Percentiles rank a stretch among this genome's conserved stretches.
phyloP scores from a whole-genome alignment of 2,888 invertebrate genomes.

The Hirtodrosophila cameraria region DNA sequence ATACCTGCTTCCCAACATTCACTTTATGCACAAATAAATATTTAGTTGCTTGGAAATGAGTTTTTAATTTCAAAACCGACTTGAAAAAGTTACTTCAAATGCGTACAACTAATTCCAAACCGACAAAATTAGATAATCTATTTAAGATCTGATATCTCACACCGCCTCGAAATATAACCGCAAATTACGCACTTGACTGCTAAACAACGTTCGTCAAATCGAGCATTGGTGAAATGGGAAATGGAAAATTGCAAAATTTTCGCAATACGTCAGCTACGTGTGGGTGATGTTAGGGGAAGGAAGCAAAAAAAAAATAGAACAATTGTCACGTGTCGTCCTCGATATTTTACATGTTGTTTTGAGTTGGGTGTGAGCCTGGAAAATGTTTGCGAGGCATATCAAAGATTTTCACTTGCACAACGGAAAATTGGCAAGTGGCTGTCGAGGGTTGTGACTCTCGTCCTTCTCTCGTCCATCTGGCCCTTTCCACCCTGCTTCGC shows the following conservation, averaged over 20 bases:
- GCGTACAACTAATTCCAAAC: conserved; percentile 22
- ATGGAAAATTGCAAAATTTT: conserved; percentile 62
- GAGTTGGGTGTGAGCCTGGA: conserved; percentile 38
- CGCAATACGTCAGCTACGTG: conserved; percentile 14
- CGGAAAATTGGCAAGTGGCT: conserved; percentile 59
- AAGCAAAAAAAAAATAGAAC: conserved; percentile 43
- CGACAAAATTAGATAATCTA: conserved; percentile 52
- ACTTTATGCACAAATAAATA: conserved; percentile 33
- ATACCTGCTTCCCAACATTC: conserved; percentile 9
- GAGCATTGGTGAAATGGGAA: conserved; percentile 52
- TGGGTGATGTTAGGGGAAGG: background rate
- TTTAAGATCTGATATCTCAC: conserved; percentile 18
- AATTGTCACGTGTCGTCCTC: conserved; percentile 74
- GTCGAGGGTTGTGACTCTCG: conserved; percentile 19
- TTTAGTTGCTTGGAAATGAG: conserved; percentile 46
- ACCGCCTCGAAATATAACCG: conserved; percentile 36
- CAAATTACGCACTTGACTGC: conserved; percentile 78
- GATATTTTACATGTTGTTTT: conserved; percentile 27
- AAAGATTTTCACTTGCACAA: conserved; percentile 66
- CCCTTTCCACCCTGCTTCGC: too few species aligned
- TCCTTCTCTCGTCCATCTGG: conserved; percentile 1
- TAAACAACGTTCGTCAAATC: conserved; percentile 45
- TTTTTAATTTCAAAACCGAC: conserved; percentile 29
- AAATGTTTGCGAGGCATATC: conserved; percentile 64
- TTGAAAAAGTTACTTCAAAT: background rate